Conservation (phyloP, 2,797 vertebrate genomes). For the Enteromius afrohamiltoni region DNA sequence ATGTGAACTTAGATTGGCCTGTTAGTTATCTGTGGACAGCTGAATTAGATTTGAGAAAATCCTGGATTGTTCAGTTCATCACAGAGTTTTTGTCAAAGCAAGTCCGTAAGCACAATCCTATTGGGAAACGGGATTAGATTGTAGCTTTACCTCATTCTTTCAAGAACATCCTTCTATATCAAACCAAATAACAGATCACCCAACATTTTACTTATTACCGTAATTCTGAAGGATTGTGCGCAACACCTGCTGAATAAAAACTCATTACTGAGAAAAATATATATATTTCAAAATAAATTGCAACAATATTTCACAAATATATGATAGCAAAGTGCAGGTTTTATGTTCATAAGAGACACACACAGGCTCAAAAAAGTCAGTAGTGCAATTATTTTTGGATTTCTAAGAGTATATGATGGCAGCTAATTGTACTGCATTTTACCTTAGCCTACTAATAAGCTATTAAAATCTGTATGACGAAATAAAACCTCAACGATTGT, state of each 20-base stretch:
- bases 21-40: neutral
- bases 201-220: neutral
- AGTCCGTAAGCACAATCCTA: neutral
- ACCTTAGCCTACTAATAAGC: neutral
- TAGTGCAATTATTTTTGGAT: neutral
- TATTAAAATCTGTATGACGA: neutral
- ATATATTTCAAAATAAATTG: neutral
- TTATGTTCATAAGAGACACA: neutral
- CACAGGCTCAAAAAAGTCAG: neutral
- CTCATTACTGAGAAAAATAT: neutral
- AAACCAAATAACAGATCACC: neutral
- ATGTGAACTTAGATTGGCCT: neutral
- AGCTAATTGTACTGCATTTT: no score
- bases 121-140: neutral
- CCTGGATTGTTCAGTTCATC: neutral
- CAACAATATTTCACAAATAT: neutral
- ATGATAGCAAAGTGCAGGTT: neutral
- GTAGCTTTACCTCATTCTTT: neutral
- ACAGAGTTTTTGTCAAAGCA: neutral
- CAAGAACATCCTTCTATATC: neutral
- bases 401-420: neutral
- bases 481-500: neutral
- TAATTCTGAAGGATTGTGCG: neutral
- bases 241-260: neutral
- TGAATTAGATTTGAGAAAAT: neutral